Evolutionary conservation across 2,888 invertebrate species (phyloP).

Genomic region (Agrilus cyanescens): DNA sequence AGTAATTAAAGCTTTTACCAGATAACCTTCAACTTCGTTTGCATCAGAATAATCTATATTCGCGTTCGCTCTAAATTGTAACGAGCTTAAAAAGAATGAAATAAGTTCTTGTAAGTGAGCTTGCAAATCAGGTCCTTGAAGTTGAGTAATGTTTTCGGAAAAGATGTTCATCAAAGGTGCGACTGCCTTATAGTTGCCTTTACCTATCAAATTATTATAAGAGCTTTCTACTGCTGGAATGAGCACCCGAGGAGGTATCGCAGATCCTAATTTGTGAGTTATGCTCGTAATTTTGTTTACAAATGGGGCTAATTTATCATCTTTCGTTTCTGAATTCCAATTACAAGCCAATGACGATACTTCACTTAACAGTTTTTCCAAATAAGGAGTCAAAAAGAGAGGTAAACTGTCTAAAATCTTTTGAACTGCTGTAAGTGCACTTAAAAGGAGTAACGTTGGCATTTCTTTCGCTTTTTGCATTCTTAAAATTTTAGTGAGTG

Average conservation of each 20-base stretch:
- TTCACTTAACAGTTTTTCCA: constrained; percentile 57
- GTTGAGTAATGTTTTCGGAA: constrained; percentile 55
- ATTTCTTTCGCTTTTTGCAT: constrained; percentile 46
- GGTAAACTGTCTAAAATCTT: constrained; percentile 75
- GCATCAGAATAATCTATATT: constrained; percentile 35
- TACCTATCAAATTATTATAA: constrained; percentile 48
- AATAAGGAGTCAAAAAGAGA: constrained; percentile 74
- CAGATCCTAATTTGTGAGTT: constrained; percentile 53
- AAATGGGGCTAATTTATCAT: constrained; percentile 41
- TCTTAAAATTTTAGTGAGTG: constrained; percentile 52
- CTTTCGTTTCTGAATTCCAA: constrained; percentile 34
- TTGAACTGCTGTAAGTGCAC: constrained; percentile 65
- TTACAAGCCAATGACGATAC: constrained; percentile 47
- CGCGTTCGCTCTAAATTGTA: constrained; percentile 53
- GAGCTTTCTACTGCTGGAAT: constrained; percentile 61
- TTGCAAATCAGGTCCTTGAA: constrained; percentile 50
- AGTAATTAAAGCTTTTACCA: constrained; percentile 65
- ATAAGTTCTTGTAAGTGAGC: constrained; percentile 56
- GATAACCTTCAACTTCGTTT: constrained; percentile 55
- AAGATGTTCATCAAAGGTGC: constrained; percentile 65
- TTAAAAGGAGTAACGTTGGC: constrained; percentile 52
- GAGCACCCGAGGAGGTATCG: constrained; percentile 61
- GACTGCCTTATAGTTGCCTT: constrained; percentile 48
- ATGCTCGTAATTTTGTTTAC: constrained; percentile 47
- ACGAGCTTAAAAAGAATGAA: constrained; percentile 58